Conservation (phyloP, 1,140 invertebrate genomes). For the Ceratina calcarata region DNA sequence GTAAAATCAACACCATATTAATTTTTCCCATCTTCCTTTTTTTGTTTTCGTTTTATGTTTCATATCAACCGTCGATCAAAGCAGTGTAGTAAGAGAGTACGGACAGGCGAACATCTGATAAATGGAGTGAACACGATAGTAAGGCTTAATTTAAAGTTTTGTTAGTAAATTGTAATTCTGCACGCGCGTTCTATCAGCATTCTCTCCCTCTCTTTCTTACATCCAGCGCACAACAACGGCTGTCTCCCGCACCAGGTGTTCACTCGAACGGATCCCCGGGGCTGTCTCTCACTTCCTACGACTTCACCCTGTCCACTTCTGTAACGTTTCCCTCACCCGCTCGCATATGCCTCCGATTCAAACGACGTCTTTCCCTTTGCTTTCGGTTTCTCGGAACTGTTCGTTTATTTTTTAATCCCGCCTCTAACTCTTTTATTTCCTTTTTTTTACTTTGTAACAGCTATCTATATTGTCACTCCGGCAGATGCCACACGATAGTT, state of each 20-base stretch:
- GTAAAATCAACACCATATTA: conserved; percentile 51
- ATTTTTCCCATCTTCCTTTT: conserved; percentile 12
- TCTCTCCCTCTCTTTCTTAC: neutral
- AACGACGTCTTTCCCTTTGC: conserved; percentile 20
- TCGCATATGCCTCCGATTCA: neutral
- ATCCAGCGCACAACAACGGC: conserved; percentile 27
- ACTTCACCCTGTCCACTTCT: conserved; percentile 17
- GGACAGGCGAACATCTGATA: conserved; percentile 64
- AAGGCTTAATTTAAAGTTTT: conserved; percentile 66
- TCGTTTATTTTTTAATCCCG: neutral
- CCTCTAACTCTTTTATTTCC: neutral
- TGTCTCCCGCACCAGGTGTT: conserved; percentile 29
- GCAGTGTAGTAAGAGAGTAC: conserved; percentile 63
- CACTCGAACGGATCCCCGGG: neutral
- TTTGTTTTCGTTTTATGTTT: neutral
- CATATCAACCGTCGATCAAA: conserved; percentile 45
- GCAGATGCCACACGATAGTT: conserved; percentile 43
- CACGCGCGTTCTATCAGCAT: conserved; percentile 22
- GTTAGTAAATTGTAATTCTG: conserved; percentile 63
- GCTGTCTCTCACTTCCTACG: neutral
- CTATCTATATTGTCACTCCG: conserved; percentile 41
- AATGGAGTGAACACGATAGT: conserved; percentile 65
- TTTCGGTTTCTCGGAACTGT: conserved; percentile 15
- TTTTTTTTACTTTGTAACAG: conserved; percentile 25
- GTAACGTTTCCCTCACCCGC: conserved; percentile 1